phyloP scores from a whole-genome alignment of 2,113 vertebrate genomes.

The Centropristis striata region DNA sequence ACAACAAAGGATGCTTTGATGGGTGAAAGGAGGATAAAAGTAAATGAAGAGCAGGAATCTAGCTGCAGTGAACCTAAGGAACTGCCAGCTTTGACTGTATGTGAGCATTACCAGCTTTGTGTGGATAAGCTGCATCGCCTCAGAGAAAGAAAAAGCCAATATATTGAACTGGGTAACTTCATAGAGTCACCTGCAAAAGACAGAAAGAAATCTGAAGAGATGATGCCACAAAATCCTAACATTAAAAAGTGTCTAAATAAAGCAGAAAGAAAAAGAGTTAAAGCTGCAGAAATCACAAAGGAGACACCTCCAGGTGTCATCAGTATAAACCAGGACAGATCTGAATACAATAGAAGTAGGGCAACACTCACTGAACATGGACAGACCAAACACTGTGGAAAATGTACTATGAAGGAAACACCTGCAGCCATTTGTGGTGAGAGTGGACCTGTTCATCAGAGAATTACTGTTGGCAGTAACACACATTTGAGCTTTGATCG shows the following conservation, averaged over 20 bases:
- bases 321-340: not conserved
- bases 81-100: conserved; percentile 48
- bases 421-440: not conserved
- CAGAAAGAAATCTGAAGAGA: not conserved
- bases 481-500: not conserved
- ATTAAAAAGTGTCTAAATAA: not conserved
- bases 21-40: not conserved
- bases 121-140: conserved; percentile 57
- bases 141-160: not conserved
- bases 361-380: not conserved
- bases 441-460: not conserved
- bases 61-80: not conserved
- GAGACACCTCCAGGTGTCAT: not conserved
- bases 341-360: not conserved
- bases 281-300: not conserved
- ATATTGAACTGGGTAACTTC: not conserved
- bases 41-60: not conserved
- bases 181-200: conserved; percentile 1
- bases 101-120: conserved; percentile 78
- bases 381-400: not conserved
- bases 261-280: not conserved
- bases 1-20: not conserved
- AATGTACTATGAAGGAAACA: conserved; percentile 12
- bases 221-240: not conserved
- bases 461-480: not conserved